Evolutionary conservation across 1,140 invertebrate species (phyloP).

Genomic region (Microplitis mediator): DNA sequence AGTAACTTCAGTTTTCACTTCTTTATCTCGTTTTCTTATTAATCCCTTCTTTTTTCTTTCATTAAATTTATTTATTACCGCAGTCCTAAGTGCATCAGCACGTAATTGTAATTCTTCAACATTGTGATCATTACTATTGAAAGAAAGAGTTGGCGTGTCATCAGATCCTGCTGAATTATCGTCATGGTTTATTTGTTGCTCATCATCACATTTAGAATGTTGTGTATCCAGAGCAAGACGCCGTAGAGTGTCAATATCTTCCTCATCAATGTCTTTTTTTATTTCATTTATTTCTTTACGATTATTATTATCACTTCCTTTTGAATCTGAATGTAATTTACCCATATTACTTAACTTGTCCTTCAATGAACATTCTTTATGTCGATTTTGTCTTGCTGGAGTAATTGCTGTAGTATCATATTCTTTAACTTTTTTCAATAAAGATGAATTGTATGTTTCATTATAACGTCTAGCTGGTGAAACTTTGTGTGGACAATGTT

Average conservation of each 20-base stretch:
- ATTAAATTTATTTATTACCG: slow-evolving; percentile 52
- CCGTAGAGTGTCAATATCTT: slow-evolving; percentile 40
- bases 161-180: background rate
- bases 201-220: slow-evolving; percentile 34
- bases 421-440: slow-evolving; percentile 51
- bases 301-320: background rate
- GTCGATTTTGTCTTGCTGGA: slow-evolving; percentile 24
- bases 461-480: slow-evolving; percentile 22
- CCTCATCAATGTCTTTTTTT: slow-evolving; percentile 15
- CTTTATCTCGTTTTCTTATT: slow-evolving; percentile 14
- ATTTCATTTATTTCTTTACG: slow-evolving; percentile 21
- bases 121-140: slow-evolving; percentile 44
- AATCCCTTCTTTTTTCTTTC: slow-evolving; percentile 39
- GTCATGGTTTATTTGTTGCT: slow-evolving; percentile 7
- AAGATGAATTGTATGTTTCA: slow-evolving; percentile 35
- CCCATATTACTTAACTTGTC: slow-evolving; percentile 54
- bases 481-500: slow-evolving; percentile 31
- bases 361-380: slow-evolving; percentile 51
- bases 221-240: slow-evolving; percentile 54
- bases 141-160: slow-evolving; percentile 5
- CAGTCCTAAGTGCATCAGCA: slow-evolving; percentile 53
- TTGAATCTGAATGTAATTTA: slow-evolving; percentile 29
- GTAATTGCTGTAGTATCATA: slow-evolving; percentile 41
- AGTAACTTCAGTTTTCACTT: slow-evolving; percentile 40
- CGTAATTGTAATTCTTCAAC: slow-evolving; percentile 50